Percentiles rank a stretch among this genome's conserved stretches.
Evolutionary conservation across 2,113 vertebrate genomes (phyloP).

Genomic region (Sprattus sprattus): DNA sequence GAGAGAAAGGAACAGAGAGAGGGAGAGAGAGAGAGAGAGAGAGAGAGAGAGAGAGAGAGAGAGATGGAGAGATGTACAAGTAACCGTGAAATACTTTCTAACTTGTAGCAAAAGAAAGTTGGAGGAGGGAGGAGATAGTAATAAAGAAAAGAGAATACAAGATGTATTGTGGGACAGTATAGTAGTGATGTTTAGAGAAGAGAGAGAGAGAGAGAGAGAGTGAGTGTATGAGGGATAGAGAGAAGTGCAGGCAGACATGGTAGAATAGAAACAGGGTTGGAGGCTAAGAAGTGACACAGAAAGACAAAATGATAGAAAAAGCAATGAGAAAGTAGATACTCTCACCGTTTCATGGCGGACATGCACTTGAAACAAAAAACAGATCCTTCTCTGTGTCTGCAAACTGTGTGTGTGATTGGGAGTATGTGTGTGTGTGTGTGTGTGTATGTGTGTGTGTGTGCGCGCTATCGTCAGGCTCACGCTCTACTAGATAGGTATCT

Average conservation of each 20-base stretch:
- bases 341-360: not conserved
- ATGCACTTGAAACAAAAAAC: not conserved
- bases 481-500: conserved; percentile 52
- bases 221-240: not conserved
- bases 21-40: not conserved
- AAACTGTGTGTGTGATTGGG: conserved; percentile 9
- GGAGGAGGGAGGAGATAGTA: too few species aligned
- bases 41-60: not conserved
- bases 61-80: not conserved
- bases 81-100: not conserved
- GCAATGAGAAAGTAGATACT: not conserved
- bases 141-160: too few species aligned
- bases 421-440: conserved; percentile 16
- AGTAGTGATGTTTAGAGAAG: conserved; percentile 13
- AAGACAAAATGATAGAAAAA: not conserved
- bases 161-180: too few species aligned
- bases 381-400: not conserved
- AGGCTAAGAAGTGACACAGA: not conserved
- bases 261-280: not conserved
- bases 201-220: not conserved
- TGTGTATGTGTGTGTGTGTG: conserved; percentile 1
- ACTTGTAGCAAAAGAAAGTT: too few species aligned
- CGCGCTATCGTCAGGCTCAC: conserved; percentile 36
- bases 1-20: not conserved
- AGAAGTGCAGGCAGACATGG: not conserved